phyloP scores from a whole-genome alignment of 1,140 invertebrate species.

The Cyphomyrmex costatus region DNA sequence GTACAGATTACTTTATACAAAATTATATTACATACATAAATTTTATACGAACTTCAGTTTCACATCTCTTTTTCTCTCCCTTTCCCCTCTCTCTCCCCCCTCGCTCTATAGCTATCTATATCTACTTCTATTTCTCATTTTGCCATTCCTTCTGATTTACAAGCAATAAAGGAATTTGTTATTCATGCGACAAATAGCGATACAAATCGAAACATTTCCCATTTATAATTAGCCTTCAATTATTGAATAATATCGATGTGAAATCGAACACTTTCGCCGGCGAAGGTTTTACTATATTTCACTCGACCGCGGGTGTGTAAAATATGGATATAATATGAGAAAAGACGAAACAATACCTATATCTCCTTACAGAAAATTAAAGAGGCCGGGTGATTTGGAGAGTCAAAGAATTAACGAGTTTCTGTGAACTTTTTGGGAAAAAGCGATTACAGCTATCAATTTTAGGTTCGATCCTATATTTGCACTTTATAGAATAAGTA shows the following conservation, averaged over 20 bases:
- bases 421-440: too few relatives aligned
- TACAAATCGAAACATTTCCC: background rate
- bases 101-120: background rate
- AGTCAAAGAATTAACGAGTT: too few relatives aligned
- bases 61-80: background rate
- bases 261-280: constrained; percentile 26
- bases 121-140: background rate
- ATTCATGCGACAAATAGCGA: constrained; percentile 8
- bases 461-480: too few relatives aligned
- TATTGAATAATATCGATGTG: constrained; percentile 26
- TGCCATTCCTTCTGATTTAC: background rate
- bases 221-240: constrained; percentile 8
- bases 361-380: background rate
- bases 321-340: background rate
- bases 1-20: background rate
- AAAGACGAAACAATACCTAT: background rate
- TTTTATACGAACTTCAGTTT: background rate
- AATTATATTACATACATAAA: background rate
- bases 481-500: too few relatives aligned
- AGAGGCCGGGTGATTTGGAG: too few relatives aligned
- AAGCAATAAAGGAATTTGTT: background rate
- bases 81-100: background rate
- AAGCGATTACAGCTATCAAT: too few relatives aligned
- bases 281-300: constrained; percentile 14
- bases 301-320: background rate